phyloP scores from a whole-genome alignment of 2,113 vertebrate species.

The Myotis lucifugus region DNA sequence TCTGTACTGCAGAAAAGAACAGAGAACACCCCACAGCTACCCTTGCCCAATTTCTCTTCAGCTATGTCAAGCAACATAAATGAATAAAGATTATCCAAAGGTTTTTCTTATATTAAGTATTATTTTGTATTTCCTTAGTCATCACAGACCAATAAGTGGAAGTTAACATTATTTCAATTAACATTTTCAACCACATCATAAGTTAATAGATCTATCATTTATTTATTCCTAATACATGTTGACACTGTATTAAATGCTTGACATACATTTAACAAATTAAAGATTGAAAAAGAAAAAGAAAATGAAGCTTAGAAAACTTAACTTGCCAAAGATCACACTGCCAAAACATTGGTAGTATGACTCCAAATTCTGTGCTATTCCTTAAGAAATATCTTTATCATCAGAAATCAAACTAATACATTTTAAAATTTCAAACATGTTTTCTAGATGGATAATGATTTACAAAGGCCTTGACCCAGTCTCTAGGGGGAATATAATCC shows the following conservation, averaged over 20 bases:
- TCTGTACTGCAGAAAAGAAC: background rate
- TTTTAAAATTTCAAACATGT: background rate
- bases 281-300: background rate
- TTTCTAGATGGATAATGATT: constrained; percentile 2
- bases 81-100: background rate
- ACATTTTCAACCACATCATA: background rate
- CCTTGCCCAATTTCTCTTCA: background rate
- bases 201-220: background rate
- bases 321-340: background rate
- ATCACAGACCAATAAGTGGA: background rate
- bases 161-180: background rate
- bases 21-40: background rate
- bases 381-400: background rate
- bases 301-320: constrained; percentile 25
- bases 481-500: background rate
- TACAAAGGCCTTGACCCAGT: background rate
- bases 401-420: constrained; percentile 28
- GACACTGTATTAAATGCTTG: background rate
- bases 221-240: constrained; percentile 9
- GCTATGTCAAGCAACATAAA: constrained; percentile 16
- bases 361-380: background rate
- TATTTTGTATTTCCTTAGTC: constrained; percentile 17
- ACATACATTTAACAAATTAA: background rate
- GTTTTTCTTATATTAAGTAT: background rate
- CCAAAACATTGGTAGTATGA: background rate